Percentiles rank a stretch among this genome's conserved stretches.
phyloP scores from a whole-genome alignment of 2,888 invertebrate species.

The Drosophila merina region DNA sequence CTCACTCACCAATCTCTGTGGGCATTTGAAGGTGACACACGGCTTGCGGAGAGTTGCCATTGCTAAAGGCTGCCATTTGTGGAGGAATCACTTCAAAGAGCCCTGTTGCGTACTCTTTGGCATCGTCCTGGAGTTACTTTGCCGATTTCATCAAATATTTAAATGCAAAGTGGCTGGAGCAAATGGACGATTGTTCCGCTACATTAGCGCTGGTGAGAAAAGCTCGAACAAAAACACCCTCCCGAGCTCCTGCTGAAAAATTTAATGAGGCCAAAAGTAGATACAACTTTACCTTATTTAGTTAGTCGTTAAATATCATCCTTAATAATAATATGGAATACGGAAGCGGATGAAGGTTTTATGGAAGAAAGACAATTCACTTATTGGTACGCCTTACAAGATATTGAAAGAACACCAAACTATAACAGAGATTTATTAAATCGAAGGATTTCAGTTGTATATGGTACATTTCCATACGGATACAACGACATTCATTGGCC shows the following conservation, averaged over 20 bases:
- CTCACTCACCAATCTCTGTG: not conserved
- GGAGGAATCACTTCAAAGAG: slow-evolving; percentile 63
- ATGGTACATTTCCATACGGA: not conserved
- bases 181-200: slow-evolving; percentile 44
- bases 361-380: too few species aligned
- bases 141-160: slow-evolving; percentile 72
- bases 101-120: slow-evolving; percentile 19
- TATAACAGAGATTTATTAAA: slow-evolving; percentile 14
- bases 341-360: too few species aligned
- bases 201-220: slow-evolving; percentile 24
- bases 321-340: too few species aligned
- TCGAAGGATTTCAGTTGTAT: not conserved
- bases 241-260: not conserved
- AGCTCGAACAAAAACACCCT: slow-evolving; percentile 2
- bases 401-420: not conserved
- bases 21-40: slow-evolving; percentile 64
- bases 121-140: slow-evolving; percentile 26
- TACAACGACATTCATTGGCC: slow-evolving; percentile 1
- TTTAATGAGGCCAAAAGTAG: slow-evolving; percentile 24
- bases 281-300: too few species aligned
- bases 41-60: not conserved
- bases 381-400: too few species aligned
- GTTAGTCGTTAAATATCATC: too few species aligned
- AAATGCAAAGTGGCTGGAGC: slow-evolving; percentile 55
- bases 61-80: slow-evolving; percentile 14